Percentiles rank a stretch among this genome's conserved stretches.
Conservation (phyloP, 2,113 vertebrate genomes). For the Pantherophis guttatus region DNA sequence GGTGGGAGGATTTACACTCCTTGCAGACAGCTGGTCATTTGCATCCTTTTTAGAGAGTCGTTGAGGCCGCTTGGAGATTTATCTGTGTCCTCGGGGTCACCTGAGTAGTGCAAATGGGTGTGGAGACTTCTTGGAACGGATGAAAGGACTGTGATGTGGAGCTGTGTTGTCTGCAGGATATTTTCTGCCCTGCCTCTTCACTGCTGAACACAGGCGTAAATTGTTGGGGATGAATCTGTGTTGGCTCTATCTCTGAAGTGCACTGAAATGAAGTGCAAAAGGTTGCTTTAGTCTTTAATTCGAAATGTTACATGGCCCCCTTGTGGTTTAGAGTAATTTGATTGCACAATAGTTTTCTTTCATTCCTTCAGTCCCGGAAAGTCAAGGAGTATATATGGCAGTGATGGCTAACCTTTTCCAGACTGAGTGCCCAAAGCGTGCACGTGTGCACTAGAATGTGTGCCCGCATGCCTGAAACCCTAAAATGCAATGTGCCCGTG, state of each 20-base stretch:
- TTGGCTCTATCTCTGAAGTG: neutral
- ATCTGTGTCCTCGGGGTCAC: neutral
- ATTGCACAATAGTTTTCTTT: neutral
- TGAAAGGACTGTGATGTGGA: neutral
- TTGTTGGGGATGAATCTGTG: neutral
- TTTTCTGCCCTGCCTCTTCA: neutral
- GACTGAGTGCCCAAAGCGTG: no score
- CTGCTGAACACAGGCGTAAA: neutral
- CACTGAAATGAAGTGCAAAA: neutral
- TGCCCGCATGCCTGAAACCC: no score
- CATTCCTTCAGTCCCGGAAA: neutral
- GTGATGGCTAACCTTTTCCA: no score
- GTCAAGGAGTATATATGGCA: neutral
- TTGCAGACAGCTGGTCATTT: neutral
- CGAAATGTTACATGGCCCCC: constrained; percentile 35
- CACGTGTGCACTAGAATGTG: no score
- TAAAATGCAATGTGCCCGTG: no score
- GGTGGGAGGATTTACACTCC: neutral
- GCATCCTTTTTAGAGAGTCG: neutral
- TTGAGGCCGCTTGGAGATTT: neutral
- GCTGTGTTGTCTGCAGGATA: neutral
- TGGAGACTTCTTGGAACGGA: neutral
- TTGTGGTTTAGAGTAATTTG: constrained; percentile 1
- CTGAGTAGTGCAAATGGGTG: neutral
- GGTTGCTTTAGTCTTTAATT: neutral